These are phyloP conservation scores for Sesamia inferens DNA, from an alignment of 2,888 invertebrate genomes.

Conservation along the genomic window DNA sequence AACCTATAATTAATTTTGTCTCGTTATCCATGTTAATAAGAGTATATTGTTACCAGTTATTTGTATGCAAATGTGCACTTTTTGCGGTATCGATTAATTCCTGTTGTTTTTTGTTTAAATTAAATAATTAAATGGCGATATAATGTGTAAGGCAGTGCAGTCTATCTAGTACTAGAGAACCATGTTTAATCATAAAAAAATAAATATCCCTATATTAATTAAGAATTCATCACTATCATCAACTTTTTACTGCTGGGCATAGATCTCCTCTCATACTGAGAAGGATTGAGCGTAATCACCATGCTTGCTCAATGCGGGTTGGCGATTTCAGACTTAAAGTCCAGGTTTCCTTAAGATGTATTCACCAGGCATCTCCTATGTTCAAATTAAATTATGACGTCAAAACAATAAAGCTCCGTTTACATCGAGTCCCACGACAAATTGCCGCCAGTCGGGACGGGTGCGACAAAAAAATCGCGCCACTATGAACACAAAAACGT, in stretches of 20 bases:
- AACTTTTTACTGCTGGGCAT: too few species aligned
- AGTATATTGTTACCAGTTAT: constrained; percentile 56
- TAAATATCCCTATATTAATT: background rate
- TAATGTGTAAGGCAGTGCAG: background rate
- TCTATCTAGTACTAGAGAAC: background rate
- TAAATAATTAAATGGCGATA: background rate
- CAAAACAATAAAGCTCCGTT: constrained; percentile 60
- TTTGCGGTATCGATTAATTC: constrained; percentile 50
- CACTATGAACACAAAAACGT: constrained; percentile 79
- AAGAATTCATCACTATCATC: too few species aligned
- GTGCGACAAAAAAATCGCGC: constrained; percentile 86
- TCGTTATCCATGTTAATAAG: constrained; percentile 63
- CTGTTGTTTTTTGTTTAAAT: constrained; percentile 30
- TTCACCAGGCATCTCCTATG: background rate
- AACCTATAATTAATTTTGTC: constrained; percentile 60
- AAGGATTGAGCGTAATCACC: too few species aligned
- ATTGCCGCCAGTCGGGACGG: constrained; percentile 83
- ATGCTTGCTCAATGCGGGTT: too few species aligned
- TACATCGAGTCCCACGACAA: constrained; percentile 78
- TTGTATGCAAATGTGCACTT: constrained; percentile 58
- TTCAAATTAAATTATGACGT: constrained; percentile 60
- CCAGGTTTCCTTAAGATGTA: too few species aligned
- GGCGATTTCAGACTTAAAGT: too few species aligned
- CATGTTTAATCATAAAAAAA: background rate
- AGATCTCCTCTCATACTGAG: too few species aligned